A percentile compares a stretch with the other conserved stretches of the same genome.
Evolutionary conservation across 2,888 invertebrate species (phyloP).

Genomic region (Nycteola revayana): DNA sequence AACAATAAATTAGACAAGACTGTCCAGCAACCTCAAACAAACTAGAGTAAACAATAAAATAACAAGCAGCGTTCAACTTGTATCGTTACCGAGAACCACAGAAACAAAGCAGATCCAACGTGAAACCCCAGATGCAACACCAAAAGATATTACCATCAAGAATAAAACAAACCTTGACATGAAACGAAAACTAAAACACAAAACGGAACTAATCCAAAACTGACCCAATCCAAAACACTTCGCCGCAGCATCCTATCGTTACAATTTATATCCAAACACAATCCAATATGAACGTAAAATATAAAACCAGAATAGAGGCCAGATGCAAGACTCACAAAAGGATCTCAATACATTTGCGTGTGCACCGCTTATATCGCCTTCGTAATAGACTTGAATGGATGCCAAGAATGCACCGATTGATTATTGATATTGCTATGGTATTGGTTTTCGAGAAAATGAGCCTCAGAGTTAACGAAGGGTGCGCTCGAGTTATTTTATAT

Average conservation of each 20-base stretch:
- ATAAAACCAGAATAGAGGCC: constrained; percentile 37
- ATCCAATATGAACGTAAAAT: constrained; percentile 30
- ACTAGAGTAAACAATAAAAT: too few species aligned
- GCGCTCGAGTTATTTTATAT: constrained; percentile 33
- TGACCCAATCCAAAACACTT: constrained; percentile 21
- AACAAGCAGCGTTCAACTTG: too few species aligned
- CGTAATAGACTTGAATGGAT: constrained; percentile 75
- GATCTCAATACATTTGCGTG: constrained; percentile 65
- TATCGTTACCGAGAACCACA: too few species aligned
- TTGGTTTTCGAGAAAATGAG: constrained; percentile 67
- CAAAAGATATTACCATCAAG: constrained; percentile 2
- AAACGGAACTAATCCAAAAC: constrained; percentile 15
- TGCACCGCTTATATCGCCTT: constrained; percentile 52
- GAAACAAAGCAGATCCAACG: too few species aligned
- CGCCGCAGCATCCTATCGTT: constrained; percentile 20
- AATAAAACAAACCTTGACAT: constrained; percentile 8
- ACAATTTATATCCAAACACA: constrained; percentile 31
- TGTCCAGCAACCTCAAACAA: too few species aligned
- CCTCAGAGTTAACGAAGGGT: constrained; percentile 47
- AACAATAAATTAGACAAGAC: too few species aligned
- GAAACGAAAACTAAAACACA: constrained; percentile 7
- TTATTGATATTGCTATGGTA: constrained; percentile 79
- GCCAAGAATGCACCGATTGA: constrained; percentile 81
- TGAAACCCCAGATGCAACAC: too few species aligned
- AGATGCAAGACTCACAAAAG: constrained; percentile 60